Base-by-base conservation (phyloP, 1,140 invertebrate genomes). In the Geopemphigus sp. region DNA sequence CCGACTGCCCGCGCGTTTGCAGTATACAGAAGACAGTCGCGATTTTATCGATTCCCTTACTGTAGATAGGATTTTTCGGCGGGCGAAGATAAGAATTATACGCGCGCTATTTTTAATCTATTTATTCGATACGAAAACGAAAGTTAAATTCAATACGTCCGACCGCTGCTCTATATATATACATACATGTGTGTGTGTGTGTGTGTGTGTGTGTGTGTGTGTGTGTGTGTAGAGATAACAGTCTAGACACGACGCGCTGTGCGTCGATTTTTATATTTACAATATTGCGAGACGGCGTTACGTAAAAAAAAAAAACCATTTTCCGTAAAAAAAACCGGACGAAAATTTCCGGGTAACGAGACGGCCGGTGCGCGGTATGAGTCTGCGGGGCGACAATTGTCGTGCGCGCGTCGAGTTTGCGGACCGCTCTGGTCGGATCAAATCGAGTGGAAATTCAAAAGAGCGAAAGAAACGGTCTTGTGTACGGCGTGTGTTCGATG, bases 361-460 rank as follows among this genome's bases (percentile, higher is more conserved):
- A n/a, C n/a, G n/a, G n/a, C n/a, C n/a, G n/a, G n/a, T n/a, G n/a
- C n/a, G n/a, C n/a, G n/a, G n/a, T n/a, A n/a, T n/a, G n/a, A n/a
- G n/a, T n/a, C n/a, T n/a, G n/a, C n/a, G n/a, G n/a, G n/a, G n/a
- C 32, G 32, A 39, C 32, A 8, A 39, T 39, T 39, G 32, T 15
- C 39, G 1, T 29, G 32, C 19, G 70, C 53, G 54, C n/a, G 32
- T 76, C 12, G n/a, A 10, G 57, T 15, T 26, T 22, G 22, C 15
- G 12, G 24, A 26, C n/a, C 32, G 8, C 32, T 8, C 32, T 1
- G 47, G 47, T 11, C 47, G 39, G 39, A 78, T 78, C 57, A 78
- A 78, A 78, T 78, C 74, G 74, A 78, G 74, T 78, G 57, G 39
- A 78, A 78, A 76, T 59, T 17, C 17, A 22, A 59, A 63, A 8